Evolutionary conservation across 2,888 invertebrate species (phyloP).

Genomic region (Phymatocera aterrima): DNA sequence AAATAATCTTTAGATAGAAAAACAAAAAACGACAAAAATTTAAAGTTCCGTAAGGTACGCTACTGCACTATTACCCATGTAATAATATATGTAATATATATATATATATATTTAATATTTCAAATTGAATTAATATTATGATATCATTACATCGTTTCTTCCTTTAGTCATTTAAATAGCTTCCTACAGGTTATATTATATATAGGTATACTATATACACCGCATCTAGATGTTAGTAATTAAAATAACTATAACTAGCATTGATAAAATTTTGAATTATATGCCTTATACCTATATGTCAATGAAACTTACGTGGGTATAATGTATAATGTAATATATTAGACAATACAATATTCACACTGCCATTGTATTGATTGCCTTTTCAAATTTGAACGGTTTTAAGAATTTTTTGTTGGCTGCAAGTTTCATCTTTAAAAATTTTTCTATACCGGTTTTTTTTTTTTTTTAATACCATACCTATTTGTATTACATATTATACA

Average conservation of each 20-base stretch:
- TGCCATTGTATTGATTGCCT: constrained; percentile 37
- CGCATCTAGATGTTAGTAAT: background rate
- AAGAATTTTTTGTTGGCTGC: background rate
- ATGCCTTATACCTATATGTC: too few species aligned
- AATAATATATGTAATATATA: constrained; percentile 1
- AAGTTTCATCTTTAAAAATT: background rate
- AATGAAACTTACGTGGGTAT: too few species aligned
- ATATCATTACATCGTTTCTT: constrained; percentile 7
- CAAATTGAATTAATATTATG: too few species aligned
- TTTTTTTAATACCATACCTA: background rate
- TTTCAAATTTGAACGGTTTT: background rate
- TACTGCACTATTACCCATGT: constrained; percentile 24
- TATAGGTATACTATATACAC: background rate
- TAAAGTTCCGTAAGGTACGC: constrained; percentile 42
- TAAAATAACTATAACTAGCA: background rate
- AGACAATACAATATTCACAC: constrained; percentile 39
- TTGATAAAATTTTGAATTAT: too few species aligned
- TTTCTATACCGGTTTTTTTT: too few species aligned
- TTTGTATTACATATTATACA: too few species aligned
- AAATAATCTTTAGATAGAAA: background rate
- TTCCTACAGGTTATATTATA: constrained; percentile 5
- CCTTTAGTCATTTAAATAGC: constrained; percentile 28
- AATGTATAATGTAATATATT: too few species aligned
- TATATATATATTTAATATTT: too few species aligned
- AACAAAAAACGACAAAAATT: constrained; percentile 1